Evolutionary conservation across 2,888 invertebrate genomes (phyloP), one percentile per base, ranked within the genome.

Genomic region (Caenorhabditis zanzibari): DNA sequence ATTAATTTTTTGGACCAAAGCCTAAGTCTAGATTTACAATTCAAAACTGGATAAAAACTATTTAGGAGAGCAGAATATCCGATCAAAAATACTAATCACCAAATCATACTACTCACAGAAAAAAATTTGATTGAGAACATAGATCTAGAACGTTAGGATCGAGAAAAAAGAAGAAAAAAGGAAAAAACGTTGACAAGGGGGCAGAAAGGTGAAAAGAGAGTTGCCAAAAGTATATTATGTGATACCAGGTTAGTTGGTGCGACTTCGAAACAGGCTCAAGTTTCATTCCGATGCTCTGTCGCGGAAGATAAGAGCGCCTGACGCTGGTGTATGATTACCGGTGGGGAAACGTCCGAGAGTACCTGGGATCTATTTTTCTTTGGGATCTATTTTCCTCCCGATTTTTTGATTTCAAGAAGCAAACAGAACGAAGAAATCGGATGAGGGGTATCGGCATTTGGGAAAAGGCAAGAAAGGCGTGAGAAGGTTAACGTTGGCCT

Each of bases 301-400:
- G 71, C 72, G 82, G 82, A 76, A 82, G 71, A 82, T 76, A 82
- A 66, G 75, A 82, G 82, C 82, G 77, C 76, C 84, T 84, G 84
- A 75, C 84, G 84, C 84, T 72, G 84, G 84, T 84, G 80, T 84
- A 84, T 84, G 75, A 84, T 84, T 84, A 84, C 84, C 84, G 68
- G 75, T 71, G 80, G 80, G 61, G 59, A 72, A 71, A 58, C 54
- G 69, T 61, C 79, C 79, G 63, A 71, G 63, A 38, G 66, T 26
- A 64, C 79, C 26, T 79, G 79, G 79, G 79, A 69, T 72, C 79
- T 54, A 38, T 54, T 68, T 59, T 54, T 41, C 61, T 44, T 19
- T 47, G 47, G 47, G 47, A 47, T 47, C 19, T 47, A 47, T 47
- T 47, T 47, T 19, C 47, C 47, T 7, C 47, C 19, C 47, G 54